Evolutionary conservation across 2,888 invertebrate genomes (phyloP).

Genomic region (Plagiodera versicolora): DNA sequence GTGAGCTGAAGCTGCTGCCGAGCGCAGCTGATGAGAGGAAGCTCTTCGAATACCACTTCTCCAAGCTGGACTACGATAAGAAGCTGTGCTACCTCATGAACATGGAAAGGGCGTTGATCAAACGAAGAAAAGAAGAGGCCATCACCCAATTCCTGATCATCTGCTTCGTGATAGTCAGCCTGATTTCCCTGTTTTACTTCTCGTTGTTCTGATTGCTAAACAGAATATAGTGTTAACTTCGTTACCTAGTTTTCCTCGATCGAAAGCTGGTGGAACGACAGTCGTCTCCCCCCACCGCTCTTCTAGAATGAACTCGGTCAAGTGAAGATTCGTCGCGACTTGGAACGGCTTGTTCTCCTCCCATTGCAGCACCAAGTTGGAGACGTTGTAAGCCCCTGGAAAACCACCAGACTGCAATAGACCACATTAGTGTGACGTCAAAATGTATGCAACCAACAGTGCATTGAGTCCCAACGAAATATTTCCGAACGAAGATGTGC

Average conservation of each 20-base stretch:
- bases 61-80: slow-evolving; percentile 4
- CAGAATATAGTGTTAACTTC: slow-evolving; percentile 15
- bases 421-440: too few relatives aligned
- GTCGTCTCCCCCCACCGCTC: slow-evolving; percentile 73
- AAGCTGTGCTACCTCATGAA: slow-evolving; percentile 28
- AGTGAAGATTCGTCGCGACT: slow-evolving; percentile 73
- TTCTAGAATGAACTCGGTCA: slow-evolving; percentile 78
- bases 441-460: too few relatives aligned
- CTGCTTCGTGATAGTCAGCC: slow-evolving; percentile 30
- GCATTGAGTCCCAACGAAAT: too few relatives aligned
- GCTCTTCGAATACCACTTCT: neutral
- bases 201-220: slow-evolving; percentile 10
- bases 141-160: slow-evolving; percentile 36
- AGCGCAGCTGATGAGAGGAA: neutral
- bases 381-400: slow-evolving; percentile 81
- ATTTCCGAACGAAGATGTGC: too few relatives aligned
- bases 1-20: neutral
- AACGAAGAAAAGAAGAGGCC: slow-evolving; percentile 30
- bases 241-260: slow-evolving; percentile 68
- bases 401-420: too few relatives aligned
- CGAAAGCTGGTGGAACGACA: slow-evolving; percentile 69
- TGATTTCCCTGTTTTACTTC: slow-evolving; percentile 29
- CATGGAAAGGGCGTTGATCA: slow-evolving; percentile 23
- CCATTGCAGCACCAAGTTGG: slow-evolving; percentile 75
- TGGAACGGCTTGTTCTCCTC: slow-evolving; percentile 73